Base-by-base conservation (phyloP, 2,888 invertebrate species). In the Tenthredo distinguenda region DNA sequence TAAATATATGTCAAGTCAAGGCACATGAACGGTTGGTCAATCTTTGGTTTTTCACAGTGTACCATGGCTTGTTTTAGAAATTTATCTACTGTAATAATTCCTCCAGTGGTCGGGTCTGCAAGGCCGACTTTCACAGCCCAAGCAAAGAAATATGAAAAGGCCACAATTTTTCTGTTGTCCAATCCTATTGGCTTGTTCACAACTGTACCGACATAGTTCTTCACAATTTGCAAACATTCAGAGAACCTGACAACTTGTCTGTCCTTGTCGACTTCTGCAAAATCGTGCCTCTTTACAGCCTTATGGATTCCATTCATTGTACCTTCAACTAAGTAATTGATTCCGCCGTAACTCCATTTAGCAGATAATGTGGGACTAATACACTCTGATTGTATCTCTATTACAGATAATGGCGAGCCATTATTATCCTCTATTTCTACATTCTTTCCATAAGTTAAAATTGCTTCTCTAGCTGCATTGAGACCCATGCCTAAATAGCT, bases 101-200 rank as follows among this genome's bases (percentile, higher is more conserved):
- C 98, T 84, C 98, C 98, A 43, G 93, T 93, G 88, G 95, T 94
- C 34, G 96, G 96, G 93, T 97, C 96, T 95, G 93, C 85, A 87
- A 93, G 90, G 79, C 90, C 91, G 7, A 88, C 96, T 93, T 99
- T 99, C 0, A 97, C 96, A 4, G 98, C 98, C 86, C 98, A 95
- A 92, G 99, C 99, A 93, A 97, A 99, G 94, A 98, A 99, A 93
- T 99, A 99, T 91, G 98, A 98, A 94, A 99, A 98, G 15, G 98
- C 97, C 88, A 96, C 96, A 84, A 98, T 95, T 43, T 95, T 94
- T 86, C 95, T 95, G 21, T 94, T 93, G 65, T 94, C 94, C 12
- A 96, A 91, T 86, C 96, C 96, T 6, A 94, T 93, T 0, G 96
- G 96, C 87, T 95, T 95, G 50, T 94, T 94, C 34, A 95, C 94